Conservation (phyloP, 2,888 invertebrate species). For the Flexamia atlantica region DNA sequence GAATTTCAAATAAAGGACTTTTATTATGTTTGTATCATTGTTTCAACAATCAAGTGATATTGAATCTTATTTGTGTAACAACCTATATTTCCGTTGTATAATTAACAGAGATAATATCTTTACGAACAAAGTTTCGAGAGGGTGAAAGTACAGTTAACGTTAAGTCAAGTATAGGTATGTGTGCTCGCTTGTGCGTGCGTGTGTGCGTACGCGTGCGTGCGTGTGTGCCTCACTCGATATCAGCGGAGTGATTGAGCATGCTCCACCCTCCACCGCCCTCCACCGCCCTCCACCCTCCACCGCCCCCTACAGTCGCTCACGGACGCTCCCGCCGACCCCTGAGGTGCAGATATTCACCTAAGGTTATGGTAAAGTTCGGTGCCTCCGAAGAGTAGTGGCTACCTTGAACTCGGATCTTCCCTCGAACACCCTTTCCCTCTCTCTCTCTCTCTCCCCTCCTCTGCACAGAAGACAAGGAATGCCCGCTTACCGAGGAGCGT, state of each 20-base stretch:
- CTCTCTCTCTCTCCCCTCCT: slow-evolving; percentile 71
- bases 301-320: not conserved
- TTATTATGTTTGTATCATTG: too few relatives aligned
- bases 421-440: slow-evolving; percentile 67
- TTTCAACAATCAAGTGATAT: too few relatives aligned
- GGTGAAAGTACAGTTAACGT: too few relatives aligned
- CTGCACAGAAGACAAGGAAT: slow-evolving; percentile 70
- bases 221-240: slow-evolving; percentile 10
- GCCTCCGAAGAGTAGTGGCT: slow-evolving; percentile 61
- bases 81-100: too few relatives aligned
- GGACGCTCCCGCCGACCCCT: not conserved
- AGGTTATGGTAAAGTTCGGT: slow-evolving; percentile 63
- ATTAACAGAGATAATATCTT: too few relatives aligned
- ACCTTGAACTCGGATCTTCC: slow-evolving; percentile 52
- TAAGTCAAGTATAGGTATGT: slow-evolving; percentile 9
- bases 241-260: slow-evolving; percentile 4
- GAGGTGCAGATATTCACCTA: not conserved
- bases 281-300: not conserved
- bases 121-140: too few relatives aligned
- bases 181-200: slow-evolving; percentile 2
- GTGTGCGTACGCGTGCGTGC: slow-evolving; percentile 25
- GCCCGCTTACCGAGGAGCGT: slow-evolving; percentile 71
- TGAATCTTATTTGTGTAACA: too few relatives aligned
- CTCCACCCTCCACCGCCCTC: not conserved
- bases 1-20: too few relatives aligned